These are phyloP conservation scores for Peromyscus polionotus DNA, from an alignment of 2,113 vertebrate species.

Conservation along the genomic window DNA sequence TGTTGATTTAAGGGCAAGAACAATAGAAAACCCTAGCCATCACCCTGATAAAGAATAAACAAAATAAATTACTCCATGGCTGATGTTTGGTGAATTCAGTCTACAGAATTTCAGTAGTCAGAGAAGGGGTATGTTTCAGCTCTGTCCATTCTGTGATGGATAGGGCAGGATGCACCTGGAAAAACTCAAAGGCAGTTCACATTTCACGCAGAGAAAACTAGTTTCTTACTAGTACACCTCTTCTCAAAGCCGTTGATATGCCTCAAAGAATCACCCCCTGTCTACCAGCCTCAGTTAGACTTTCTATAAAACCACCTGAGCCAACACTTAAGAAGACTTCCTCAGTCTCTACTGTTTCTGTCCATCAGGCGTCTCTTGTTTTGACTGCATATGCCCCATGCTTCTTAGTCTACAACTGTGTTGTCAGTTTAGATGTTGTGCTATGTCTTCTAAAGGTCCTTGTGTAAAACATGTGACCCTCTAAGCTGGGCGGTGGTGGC, in stretches of 20 bases:
- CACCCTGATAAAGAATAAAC: background rate
- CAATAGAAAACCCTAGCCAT: constrained; percentile 6
- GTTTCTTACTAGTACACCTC: background rate
- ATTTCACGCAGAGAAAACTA: background rate
- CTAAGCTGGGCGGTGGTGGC: too few relatives aligned
- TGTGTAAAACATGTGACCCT: background rate
- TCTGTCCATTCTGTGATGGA: background rate
- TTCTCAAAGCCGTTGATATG: background rate
- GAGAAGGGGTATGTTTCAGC: background rate
- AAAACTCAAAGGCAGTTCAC: background rate
- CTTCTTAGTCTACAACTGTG: background rate
- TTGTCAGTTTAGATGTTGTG: background rate
- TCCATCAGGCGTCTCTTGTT: background rate
- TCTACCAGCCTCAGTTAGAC: background rate
- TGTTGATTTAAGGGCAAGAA: constrained; percentile 14
- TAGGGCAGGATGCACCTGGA: background rate
- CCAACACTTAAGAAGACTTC: background rate
- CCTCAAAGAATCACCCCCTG: background rate
- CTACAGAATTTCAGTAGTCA: background rate
- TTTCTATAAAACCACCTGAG: background rate
- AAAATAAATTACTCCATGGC: background rate
- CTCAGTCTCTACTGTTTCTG: background rate
- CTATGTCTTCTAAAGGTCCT: background rate
- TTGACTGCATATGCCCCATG: background rate
- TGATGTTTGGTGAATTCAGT: background rate